Conservation (phyloP, 1,140 invertebrate genomes). For the Ceratoteleas bidentatus region DNA sequence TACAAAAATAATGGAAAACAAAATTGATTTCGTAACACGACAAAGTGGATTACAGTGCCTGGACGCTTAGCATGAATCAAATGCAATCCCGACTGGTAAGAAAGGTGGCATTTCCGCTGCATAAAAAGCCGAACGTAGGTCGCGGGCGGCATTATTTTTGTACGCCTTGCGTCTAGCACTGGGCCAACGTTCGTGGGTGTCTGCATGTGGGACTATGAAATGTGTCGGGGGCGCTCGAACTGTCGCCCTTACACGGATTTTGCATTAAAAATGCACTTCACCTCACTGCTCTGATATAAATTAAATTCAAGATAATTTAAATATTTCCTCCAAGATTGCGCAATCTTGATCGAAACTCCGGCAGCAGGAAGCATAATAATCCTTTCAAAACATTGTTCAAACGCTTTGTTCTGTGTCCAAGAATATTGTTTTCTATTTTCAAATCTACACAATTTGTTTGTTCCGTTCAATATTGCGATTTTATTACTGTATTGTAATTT, state of each 20-base stretch:
- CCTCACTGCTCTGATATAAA: neutral
- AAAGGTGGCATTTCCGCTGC: conserved; percentile 13
- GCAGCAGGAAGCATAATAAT: no score
- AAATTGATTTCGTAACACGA: neutral
- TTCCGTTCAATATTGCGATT: no score
- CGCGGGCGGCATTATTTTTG: conserved; percentile 38
- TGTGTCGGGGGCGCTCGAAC: conserved; percentile 10
- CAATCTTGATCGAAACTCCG: neutral
- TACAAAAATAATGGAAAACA: neutral
- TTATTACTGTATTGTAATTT: no score
- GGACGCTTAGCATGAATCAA: conserved; percentile 8
- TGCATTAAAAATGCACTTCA: conserved; percentile 17
- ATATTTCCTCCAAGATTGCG: neutral
- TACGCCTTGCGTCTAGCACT: conserved; percentile 29
- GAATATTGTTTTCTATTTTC: no score
- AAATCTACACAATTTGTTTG: no score
- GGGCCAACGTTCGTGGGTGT: conserved; percentile 27
- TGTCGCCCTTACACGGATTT: conserved; percentile 20
- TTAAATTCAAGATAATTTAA: neutral
- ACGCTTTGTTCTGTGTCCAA: no score
- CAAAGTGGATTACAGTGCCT: neutral
- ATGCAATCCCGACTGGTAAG: neutral
- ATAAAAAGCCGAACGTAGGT: conserved; percentile 38
- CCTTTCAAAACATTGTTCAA: no score
- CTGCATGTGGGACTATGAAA: conserved; percentile 38